Base-by-base conservation (phyloP, 2,797 vertebrate species). In the Malurus splendens region DNA sequence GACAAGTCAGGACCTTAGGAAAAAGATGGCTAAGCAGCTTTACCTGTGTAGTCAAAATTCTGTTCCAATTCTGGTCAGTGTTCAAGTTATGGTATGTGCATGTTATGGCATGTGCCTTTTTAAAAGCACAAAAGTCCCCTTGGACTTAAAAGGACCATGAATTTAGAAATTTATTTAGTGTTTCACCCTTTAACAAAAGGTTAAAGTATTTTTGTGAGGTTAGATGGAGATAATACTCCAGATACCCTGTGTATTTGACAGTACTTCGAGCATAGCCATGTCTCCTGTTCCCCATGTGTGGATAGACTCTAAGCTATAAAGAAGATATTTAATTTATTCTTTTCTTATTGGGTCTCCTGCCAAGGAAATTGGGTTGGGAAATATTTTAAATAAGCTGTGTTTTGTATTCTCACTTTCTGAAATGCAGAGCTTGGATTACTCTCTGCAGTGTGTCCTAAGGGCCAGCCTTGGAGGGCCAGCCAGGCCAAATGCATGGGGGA, bases 241-340 rank as follows among this genome's bases (percentile, higher is more conserved):
- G 22, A 22, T 90, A 64, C 42, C 24, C 7, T 42, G 18, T 67
- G 8, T 42, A 28, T 89, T 68, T 81, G 44, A 44, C 20, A 68
- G 51, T 52, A 81, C 52, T 80, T 89, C 42, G 22, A 85, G 41
- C 62, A 50, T 18, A 82, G 30, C 16, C 13, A 0, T 33, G 18
- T 73, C 57, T 90, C 12, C n/a, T 48, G 11, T 66, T 90, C 68
- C 18, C 44, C 47, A n/a, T 71, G 36, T 52, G 62, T 66, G 62
- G 52, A 6, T 45, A 41, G 30, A 51, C 32, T 74, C 54, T 64
- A 68, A 87, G 59, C 36, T 20, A 11, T 82, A 45, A 89, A 57
- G 62, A 78, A 65, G 44, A 17, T 57, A 77, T 77, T 91, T 85
- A 18, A 54, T 86, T 86, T 80, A 73, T 41, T 71, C 39, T 82